Percentiles rank a stretch among this genome's conserved stretches.
phyloP scores from a whole-genome alignment of 2,888 invertebrate genomes.

The Limnephilus marmoratus region DNA sequence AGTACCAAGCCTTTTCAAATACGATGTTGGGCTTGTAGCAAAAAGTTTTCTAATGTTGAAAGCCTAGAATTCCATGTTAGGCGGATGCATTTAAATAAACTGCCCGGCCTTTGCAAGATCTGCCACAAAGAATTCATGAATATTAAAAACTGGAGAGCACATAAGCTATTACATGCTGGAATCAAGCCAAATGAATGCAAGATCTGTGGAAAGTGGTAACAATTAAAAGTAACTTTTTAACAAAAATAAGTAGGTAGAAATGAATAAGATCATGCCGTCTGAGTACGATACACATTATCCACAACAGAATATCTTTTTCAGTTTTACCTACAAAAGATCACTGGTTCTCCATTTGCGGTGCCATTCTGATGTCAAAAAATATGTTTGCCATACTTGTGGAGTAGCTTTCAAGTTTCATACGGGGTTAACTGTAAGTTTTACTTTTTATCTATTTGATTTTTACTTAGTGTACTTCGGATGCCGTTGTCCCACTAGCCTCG shows the following conservation, averaged over 20 bases:
- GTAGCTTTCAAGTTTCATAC: constrained; percentile 56
- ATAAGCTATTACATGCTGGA: constrained; percentile 56
- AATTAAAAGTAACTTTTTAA: background rate
- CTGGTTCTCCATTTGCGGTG: constrained; percentile 57
- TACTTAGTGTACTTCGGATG: background rate
- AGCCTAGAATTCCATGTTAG: constrained; percentile 57
- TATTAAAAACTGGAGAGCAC: constrained; percentile 50
- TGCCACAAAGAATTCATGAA: constrained; percentile 58
- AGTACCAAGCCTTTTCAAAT: background rate
- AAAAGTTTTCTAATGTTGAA: constrained; percentile 50
- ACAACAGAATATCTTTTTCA: constrained; percentile 37
- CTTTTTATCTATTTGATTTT: background rate
- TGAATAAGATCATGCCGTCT: background rate
- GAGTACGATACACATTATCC: background rate
- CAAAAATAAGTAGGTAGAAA: background rate
- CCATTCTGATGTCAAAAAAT: constrained; percentile 60
- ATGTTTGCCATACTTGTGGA: constrained; percentile 61
- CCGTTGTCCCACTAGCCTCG: background rate
- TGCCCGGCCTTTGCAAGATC: constrained; percentile 55
- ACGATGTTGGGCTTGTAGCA: constrained; percentile 50
- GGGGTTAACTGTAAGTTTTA: constrained; percentile 57
- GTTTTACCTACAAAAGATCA: constrained; percentile 57
- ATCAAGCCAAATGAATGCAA: constrained; percentile 53
- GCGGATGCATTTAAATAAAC: constrained; percentile 46
- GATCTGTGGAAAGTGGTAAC: constrained; percentile 55